Evolutionary conservation across 2,797 vertebrate genomes (phyloP).

Genomic region (Clamator glandarius): DNA sequence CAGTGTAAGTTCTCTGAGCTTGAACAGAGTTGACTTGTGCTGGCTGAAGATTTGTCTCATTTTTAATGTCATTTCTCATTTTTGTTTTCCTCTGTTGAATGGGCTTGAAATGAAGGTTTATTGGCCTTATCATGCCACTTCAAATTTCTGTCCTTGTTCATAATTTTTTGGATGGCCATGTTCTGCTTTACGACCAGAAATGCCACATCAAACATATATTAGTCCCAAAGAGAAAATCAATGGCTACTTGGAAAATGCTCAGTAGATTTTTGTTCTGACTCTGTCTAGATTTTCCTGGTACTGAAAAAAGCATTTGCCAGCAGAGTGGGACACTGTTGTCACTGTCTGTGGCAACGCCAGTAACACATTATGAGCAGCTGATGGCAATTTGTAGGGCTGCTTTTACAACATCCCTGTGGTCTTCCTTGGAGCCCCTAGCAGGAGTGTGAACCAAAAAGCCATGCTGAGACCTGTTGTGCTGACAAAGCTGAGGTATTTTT

Average conservation of each 20-base stretch:
- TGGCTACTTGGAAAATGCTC: neutral
- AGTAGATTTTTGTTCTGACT: neutral
- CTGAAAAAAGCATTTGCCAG: neutral
- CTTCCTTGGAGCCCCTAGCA: neutral
- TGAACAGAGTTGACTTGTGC: neutral
- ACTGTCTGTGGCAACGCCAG: neutral
- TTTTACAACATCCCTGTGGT: neutral
- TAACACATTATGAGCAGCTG: neutral
- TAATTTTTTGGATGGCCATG: neutral
- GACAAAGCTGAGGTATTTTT: neutral
- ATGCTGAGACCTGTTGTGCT: neutral
- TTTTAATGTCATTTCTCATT: conserved; percentile 20
- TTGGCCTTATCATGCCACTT: neutral
- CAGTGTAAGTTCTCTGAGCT: neutral
- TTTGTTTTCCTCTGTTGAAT: neutral
- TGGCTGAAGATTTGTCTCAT: neutral
- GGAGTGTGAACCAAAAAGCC: neutral
- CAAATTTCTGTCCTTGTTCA: neutral
- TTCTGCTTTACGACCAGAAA: neutral
- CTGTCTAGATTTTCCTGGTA: neutral
- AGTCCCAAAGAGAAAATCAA: neutral
- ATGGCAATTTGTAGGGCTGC: neutral
- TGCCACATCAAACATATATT: neutral
- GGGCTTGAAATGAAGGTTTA: neutral
- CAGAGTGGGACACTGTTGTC: neutral